Conservation (phyloP, 2,888 invertebrate species). For the Machimus rusticus region DNA sequence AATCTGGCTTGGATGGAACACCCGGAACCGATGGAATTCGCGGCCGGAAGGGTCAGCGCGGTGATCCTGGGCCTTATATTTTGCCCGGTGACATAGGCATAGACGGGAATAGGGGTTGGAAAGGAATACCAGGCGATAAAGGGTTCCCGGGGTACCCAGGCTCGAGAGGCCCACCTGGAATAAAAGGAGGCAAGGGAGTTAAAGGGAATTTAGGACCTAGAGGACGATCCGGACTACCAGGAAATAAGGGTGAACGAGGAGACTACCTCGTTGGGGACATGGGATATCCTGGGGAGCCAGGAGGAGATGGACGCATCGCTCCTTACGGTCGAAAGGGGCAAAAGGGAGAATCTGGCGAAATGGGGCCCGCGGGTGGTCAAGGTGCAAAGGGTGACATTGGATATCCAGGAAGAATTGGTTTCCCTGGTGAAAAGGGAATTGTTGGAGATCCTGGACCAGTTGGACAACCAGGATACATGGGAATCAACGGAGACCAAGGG, state of each 20-base stretch:
- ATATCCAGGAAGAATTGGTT: constrained; percentile 63
- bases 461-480: constrained; percentile 68
- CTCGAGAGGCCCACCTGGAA: constrained; percentile 63
- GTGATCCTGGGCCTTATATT: constrained; percentile 60
- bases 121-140: constrained; percentile 62
- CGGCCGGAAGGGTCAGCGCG: constrained; percentile 64
- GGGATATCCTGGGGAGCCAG: constrained; percentile 56
- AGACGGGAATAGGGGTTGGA: constrained; percentile 61
- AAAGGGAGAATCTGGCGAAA: constrained; percentile 63
- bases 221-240: constrained; percentile 69
- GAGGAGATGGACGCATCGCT: constrained; percentile 61
- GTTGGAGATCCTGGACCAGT: constrained; percentile 66
- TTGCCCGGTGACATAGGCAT: constrained; percentile 61
- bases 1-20: constrained; percentile 63
- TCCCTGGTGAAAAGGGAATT: constrained; percentile 61
- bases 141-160: constrained; percentile 67
- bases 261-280: constrained; percentile 60
- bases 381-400: constrained; percentile 65
- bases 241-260: constrained; percentile 62
- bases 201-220: constrained; percentile 67
- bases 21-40: constrained; percentile 57
- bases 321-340: constrained; percentile 61
- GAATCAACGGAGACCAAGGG: constrained; percentile 67
- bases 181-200: constrained; percentile 68
- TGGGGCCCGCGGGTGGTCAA: constrained; percentile 53